phyloP scores from a whole-genome alignment of 1,140 invertebrate genomes.

The Panonychus citri region DNA sequence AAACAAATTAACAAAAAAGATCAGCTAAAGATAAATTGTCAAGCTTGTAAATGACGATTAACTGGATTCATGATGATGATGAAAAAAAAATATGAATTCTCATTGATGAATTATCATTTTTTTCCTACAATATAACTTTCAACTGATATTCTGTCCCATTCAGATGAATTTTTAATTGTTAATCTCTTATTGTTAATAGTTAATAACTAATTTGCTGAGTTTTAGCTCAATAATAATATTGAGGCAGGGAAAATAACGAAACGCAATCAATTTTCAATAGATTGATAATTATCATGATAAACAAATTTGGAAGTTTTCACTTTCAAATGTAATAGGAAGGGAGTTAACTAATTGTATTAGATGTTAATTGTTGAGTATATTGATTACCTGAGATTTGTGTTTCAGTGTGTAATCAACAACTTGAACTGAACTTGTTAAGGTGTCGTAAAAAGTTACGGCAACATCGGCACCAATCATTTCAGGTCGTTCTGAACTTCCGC shows the following conservation, averaged over 20 bases:
- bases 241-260: too few relatives aligned
- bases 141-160: not conserved
- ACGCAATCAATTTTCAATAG: too few relatives aligned
- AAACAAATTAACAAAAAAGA: too few relatives aligned
- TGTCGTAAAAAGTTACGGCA: conserved; percentile 48
- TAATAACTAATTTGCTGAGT: too few relatives aligned
- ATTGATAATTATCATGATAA: too few relatives aligned
- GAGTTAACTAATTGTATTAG: not conserved
- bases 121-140: not conserved
- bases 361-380: not conserved
- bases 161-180: too few relatives aligned
- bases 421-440: conserved; percentile 37
- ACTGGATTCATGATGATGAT: conserved; percentile 3
- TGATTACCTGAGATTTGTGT: conserved; percentile 14
- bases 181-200: too few relatives aligned
- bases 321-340: too few relatives aligned
- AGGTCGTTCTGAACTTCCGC: conserved; percentile 39
- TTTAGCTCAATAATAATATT: too few relatives aligned
- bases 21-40: too few relatives aligned
- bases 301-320: too few relatives aligned
- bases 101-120: not conserved
- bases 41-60: too few relatives aligned
- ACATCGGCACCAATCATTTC: conserved; percentile 68
- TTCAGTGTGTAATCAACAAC: conserved; percentile 16
- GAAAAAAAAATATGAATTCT: conserved; percentile 1